Conservation (phyloP, 2,888 invertebrate genomes). For the Tiphia femorata region DNA sequence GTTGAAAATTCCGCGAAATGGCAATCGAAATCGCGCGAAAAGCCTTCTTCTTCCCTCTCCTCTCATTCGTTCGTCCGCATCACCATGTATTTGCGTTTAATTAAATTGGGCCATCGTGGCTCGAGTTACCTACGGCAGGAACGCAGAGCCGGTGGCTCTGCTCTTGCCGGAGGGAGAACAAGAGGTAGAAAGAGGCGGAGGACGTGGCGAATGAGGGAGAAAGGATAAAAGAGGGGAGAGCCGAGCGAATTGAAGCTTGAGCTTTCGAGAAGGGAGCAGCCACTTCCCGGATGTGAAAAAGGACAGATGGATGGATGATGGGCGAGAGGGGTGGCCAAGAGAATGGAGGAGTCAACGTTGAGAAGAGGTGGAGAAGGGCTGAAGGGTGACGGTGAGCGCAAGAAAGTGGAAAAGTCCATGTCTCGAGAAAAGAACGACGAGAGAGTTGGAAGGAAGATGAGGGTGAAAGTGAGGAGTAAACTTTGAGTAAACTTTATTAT, state of each 20-base stretch:
- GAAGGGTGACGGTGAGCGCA: background rate
- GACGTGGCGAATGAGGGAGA: conserved; percentile 6
- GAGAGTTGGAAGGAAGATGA: conserved; percentile 43
- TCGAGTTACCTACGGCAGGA: background rate
- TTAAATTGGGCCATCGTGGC: background rate
- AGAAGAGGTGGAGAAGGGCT: no score
- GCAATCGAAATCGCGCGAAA: no score
- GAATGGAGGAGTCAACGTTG: conserved; percentile 19
- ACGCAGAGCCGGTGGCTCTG: no score
- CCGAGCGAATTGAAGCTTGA: conserved; percentile 3
- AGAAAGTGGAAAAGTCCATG: background rate
- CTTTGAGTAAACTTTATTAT: background rate
- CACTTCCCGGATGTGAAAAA: conserved; percentile 41
- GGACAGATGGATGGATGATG: conserved; percentile 32
- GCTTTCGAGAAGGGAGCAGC: conserved; percentile 26
- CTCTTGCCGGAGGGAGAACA: background rate
- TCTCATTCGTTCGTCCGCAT: background rate
- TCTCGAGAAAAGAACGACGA: conserved; percentile 21
- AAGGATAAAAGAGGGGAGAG: background rate
- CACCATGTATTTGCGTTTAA: conserved; percentile 2
- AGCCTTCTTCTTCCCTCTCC: conserved; percentile 3
- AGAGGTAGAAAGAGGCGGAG: background rate
- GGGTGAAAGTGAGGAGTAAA: background rate
- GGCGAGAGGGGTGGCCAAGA: conserved; percentile 4
- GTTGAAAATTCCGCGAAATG: no score